Evolutionary conservation across 1,140 invertebrate genomes (phyloP), one percentile per base, ranked within the genome.

Genomic region (Ceratina japonica): DNA sequence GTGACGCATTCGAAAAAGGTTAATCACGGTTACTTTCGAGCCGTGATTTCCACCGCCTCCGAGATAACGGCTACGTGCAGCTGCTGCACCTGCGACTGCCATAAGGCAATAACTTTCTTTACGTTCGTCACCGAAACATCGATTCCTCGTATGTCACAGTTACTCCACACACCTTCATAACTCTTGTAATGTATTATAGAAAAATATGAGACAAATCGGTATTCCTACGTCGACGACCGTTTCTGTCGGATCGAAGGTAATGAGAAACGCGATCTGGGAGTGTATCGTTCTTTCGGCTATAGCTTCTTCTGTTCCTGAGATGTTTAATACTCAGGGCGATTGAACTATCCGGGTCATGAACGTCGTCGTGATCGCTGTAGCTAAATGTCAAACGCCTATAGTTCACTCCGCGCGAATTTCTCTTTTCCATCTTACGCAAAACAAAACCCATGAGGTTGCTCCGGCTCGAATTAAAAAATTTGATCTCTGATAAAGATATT

Each of bases 51-150:
- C 15, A 66, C 27, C 52, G 51, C 65, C 61, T 37, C 27, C 44
- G 22, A 24, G 15, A n/a, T n/a, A 27, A 66, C 73, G 66, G 27
- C 62, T 75, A 52, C 73, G 62, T 5, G 37, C 63, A n/a, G 27
- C 52, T n/a, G n/a, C n/a, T 56, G 73, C 73, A 75, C 62, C 73
- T 75, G 73, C 73, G 49, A 24, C 52, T 37, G 31, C 22, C 27
- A 22, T n/a, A 52, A 66, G 61, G 71, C 71, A 58, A 22, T 31
- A 73, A 63, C 31, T 74, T 49, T 37, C 64, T 70, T 63, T 27
- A 37, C 10, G 16, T 27, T 51, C 8, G 15, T 16, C 10, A 31
- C 27, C 10, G 37, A 10, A 44, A 44, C 1, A 16, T 62, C 71
- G 44, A n/a, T 72, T 15, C 27, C 18, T 15, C 0, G 1, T 8